Evolutionary conservation across 2,888 invertebrate species (phyloP), one percentile per base, ranked within the genome.

Genomic region (Tenthredo notha): DNA sequence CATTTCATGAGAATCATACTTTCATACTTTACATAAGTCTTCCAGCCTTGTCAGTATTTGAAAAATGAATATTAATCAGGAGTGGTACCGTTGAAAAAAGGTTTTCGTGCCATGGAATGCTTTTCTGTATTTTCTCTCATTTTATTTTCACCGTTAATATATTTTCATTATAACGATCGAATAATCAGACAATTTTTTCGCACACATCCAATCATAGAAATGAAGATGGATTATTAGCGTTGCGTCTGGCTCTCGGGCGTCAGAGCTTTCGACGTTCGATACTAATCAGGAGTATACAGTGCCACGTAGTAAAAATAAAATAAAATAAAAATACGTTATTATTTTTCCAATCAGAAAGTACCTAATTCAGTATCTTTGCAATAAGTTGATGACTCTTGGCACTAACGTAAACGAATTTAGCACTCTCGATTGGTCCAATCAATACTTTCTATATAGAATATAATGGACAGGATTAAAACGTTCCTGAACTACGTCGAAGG

Each of bases 301-400:
- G 33, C 29, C 10, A n/a, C n/a, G n/a, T n/a, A n/a, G 33, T 80
- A 61, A 61, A 61, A 37, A 29, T 2, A 29, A 33, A 33, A 4
- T 4, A 33, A 7, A 37, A 37, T 7, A 37, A 50, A 43, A 21
- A 43, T 25, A 21, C 58, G 40, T 61, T 61, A 21, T 61, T 61
- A 21, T 61, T 61, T n/a, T 61, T 50, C 21, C 80, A 40, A 80
- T 80, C 40, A 61, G 15, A 61, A 61, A 80, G 58, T 61, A 61
- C 40, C 37, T 61, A 80, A 80, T 61, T 25, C 37, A 80, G 40
- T 80, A 61, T 40, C n/a, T 5, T 9, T 10, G 61, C 12, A 80
- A 77, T n/a, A 33, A 58, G 21, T 40, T 12, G n/a, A 80, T 40
- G 61, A 61, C 18, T 61, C 50, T 61, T 80, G 40, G 58, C 40